Base-by-base conservation (phyloP, 1,140 invertebrate genomes). In the Caenorhabditis brenneri region DNA sequence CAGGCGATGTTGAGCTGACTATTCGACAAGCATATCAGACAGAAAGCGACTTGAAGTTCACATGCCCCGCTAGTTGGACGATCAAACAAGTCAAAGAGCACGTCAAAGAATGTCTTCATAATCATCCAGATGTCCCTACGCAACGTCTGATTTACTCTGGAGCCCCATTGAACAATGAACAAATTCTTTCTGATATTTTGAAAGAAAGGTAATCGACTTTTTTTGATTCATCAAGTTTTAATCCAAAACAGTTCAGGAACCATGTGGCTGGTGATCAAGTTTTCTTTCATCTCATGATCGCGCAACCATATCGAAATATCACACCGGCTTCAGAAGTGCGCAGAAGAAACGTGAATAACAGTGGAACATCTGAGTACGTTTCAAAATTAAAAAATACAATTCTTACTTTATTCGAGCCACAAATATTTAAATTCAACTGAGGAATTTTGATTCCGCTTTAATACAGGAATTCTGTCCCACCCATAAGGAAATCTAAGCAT, bases 41-140 rank as follows among this genome's bases (percentile, higher is more conserved):
- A 1, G 33, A 49, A 27, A 74, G 42, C 49, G 85, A 86, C 78
- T 49, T 80, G 36, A 80, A 42, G 16, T 31, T 86, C 22, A 36
- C 33, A n/a, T 84, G 65, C 53, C 69, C 82, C 1, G 9, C 24
- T 2, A 78, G 39, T 31, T 86, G 85, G 85, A 79, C 85, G 7
- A 81, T 86, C 46, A 86, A 81, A 49, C 22, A 69, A 58, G 83
- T 86, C 27, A 86, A 86, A 31, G 82, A 86, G 55, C 82, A 86
- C 19, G 46, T 86, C 27, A 80, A 74, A 36, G 31, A 84, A 16
- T 39, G 48, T 24, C 81, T 80, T 22, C 51, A 24, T 24, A 79
- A 29, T 80, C 69, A 86, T 53, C 85, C 85, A 31, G 85, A 42
- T 42, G 36, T 74, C 7, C n/a, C 15, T n/a, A 42, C 29, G 2